Conservation (phyloP, 2,888 invertebrate species). For the Agelastica alni region DNA sequence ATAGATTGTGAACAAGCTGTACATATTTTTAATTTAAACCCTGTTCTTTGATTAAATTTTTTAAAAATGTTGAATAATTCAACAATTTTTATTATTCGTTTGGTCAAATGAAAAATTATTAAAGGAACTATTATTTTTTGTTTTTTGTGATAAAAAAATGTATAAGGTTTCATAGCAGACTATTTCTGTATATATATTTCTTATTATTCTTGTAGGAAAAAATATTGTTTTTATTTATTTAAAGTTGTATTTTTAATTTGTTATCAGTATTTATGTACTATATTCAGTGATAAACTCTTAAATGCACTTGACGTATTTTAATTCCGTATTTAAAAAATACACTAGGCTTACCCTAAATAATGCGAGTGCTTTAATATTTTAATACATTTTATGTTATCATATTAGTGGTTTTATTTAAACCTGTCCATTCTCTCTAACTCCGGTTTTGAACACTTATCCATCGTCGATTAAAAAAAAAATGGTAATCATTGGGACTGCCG, state of each 20-base stretch:
- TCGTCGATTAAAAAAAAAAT: too few species aligned
- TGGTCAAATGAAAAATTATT: too few species aligned
- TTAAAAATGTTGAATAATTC: too few species aligned
- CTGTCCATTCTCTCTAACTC: neutral
- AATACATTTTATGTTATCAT: slow-evolving; percentile 13
- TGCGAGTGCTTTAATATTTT: slow-evolving; percentile 8
- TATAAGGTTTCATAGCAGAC: too few species aligned
- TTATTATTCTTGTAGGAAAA: neutral
- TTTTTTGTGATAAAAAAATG: neutral
- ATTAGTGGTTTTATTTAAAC: neutral
- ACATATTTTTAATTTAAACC: too few species aligned
- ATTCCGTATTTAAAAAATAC: neutral
- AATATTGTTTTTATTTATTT: slow-evolving; percentile 14
- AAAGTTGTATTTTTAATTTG: slow-evolving; percentile 1
- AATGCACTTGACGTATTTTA: slow-evolving; percentile 9
- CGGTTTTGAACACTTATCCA: neutral
- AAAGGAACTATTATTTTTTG: too few species aligned
- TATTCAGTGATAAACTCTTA: slow-evolving; percentile 6
- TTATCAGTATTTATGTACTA: slow-evolving; percentile 9
- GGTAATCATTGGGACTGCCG: too few species aligned
- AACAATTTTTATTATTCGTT: too few species aligned
- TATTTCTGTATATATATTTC: too few species aligned
- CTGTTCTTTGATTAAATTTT: too few species aligned
- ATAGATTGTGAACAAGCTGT: too few species aligned
- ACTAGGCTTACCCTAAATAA: slow-evolving; percentile 6